Conservation (phyloP, 2,797 vertebrate species). For the Betta splendens region DNA sequence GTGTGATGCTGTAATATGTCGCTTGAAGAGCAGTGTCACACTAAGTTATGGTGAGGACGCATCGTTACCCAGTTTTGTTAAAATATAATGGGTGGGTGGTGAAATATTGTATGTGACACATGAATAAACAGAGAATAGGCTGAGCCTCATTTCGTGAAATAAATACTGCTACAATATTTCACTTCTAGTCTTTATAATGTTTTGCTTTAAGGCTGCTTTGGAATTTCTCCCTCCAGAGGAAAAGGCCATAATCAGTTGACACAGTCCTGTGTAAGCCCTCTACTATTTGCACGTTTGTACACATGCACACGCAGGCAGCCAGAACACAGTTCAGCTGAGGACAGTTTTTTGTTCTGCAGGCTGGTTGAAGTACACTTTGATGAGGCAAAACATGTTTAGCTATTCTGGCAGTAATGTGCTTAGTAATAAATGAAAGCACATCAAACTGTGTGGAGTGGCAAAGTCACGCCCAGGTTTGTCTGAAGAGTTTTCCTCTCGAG, state of each 20-base stretch:
- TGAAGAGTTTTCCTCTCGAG: neutral
- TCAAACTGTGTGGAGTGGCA: neutral
- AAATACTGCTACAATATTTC: neutral
- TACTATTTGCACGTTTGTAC: constrained; percentile 16
- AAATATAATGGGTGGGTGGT: neutral
- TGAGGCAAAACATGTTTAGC: neutral
- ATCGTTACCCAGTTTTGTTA: constrained; percentile 1
- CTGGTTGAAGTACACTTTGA: neutral
- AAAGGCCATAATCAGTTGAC: constrained; percentile 3
- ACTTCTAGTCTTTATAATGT: constrained; percentile 1
- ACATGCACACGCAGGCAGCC: neutral
- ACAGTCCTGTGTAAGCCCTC: constrained; percentile 2
- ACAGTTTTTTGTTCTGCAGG: neutral
- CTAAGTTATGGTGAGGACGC: neutral
- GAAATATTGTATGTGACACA: constrained; percentile 10
- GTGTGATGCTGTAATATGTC: neutral
- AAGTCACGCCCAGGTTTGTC: neutral
- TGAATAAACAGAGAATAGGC: constrained; percentile 4
- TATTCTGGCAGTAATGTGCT: neutral
- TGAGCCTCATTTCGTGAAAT: constrained; percentile 2
- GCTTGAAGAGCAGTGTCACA: neutral
- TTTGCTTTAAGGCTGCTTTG: neutral
- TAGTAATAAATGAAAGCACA: neutral
- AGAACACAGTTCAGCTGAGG: neutral
- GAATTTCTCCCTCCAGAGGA: constrained; percentile 11